phyloP scores from a whole-genome alignment of 2,113 vertebrate species.

The Acrocephalus kingi region DNA sequence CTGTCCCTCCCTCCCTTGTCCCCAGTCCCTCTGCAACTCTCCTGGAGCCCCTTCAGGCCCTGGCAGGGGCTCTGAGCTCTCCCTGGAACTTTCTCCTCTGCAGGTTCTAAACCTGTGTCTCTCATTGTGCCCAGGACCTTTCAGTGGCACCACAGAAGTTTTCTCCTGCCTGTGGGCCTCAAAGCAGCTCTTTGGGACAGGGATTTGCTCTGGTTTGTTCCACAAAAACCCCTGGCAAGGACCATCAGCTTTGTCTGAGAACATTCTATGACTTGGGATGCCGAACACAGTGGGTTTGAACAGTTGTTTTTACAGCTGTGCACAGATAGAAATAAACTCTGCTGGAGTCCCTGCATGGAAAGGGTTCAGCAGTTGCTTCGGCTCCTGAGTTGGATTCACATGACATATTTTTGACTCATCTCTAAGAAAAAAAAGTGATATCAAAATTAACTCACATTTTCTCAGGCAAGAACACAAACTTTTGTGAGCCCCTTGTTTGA shows the following conservation, averaged over 20 bases:
- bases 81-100: neutral
- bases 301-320: neutral
- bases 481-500: neutral
- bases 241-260: neutral
- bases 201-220: neutral
- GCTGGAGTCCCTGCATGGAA: neutral
- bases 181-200: neutral
- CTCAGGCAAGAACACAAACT: neutral
- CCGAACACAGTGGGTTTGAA: neutral
- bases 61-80: neutral
- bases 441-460: neutral
- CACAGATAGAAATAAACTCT: neutral
- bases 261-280: neutral
- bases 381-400: neutral
- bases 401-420: neutral
- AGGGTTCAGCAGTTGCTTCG: neutral
- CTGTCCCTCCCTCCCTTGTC: rapidly evolving
- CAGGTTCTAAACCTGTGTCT: neutral
- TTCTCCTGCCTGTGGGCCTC: neutral
- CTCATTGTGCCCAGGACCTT: neutral
- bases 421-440: neutral
- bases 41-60: neutral
- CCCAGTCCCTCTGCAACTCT: neutral
- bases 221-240: neutral
- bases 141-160: neutral